A percentile compares a stretch with the other conserved stretches of the same genome.
phyloP scores from a whole-genome alignment of 2,797 vertebrate genomes.

The Sciurus carolinensis region DNA sequence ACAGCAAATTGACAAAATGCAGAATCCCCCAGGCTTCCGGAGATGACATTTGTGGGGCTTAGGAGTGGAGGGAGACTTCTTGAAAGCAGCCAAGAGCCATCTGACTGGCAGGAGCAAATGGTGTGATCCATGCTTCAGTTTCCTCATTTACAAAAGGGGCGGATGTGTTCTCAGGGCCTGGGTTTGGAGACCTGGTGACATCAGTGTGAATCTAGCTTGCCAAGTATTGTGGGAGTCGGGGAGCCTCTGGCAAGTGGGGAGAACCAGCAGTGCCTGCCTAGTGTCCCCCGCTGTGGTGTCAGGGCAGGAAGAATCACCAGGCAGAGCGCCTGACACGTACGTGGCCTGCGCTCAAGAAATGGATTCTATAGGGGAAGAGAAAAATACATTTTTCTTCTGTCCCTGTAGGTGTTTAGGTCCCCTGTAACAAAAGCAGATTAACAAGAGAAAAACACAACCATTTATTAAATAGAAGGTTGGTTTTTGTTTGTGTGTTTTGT shows the following conservation, averaged over 20 bases:
- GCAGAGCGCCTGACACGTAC: accelerated
- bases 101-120: neutral
- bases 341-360: accelerated
- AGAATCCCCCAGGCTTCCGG: neutral
- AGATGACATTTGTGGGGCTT: neutral
- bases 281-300: accelerated
- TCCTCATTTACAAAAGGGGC: neutral
- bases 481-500: no score
- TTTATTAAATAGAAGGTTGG: no score
- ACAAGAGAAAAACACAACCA: neutral
- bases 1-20: neutral
- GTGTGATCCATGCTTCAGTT: neutral
- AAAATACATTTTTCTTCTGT: neutral
- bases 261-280: neutral
- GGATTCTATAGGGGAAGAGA: neutral
- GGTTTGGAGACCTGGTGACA: neutral
- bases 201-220: neutral
- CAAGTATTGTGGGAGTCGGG: neutral
- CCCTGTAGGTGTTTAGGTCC: neutral
- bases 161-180: neutral
- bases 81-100: neutral
- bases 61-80: neutral
- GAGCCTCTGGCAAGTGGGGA: neutral
- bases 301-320: neutral
- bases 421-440: neutral